A percentile compares a stretch with the other conserved stretches of the same genome.
phyloP scores from a whole-genome alignment of 2,888 invertebrate species.

The Smittia sp. region DNA sequence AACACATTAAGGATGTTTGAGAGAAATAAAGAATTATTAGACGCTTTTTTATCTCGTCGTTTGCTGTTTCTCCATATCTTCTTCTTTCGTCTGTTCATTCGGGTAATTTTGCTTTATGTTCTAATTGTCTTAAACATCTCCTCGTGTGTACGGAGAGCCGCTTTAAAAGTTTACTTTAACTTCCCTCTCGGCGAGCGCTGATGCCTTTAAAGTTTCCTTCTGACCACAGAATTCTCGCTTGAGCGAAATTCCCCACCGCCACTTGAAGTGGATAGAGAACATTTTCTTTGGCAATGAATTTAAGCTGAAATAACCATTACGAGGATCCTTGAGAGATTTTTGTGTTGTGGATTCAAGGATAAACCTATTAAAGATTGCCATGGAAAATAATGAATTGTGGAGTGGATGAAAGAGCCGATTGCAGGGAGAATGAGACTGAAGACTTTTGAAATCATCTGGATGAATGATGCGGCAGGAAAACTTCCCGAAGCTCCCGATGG shows the following conservation, averaged over 20 bases:
- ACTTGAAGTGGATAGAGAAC: constrained; percentile 18
- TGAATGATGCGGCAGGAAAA: constrained; percentile 5
- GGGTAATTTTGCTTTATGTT: constrained; percentile 25
- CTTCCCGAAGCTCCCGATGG: background rate
- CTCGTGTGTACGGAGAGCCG: background rate
- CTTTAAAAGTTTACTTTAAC: constrained; percentile 11
- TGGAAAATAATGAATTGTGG: constrained; percentile 21
- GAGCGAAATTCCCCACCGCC: background rate
- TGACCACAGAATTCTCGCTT: constrained; percentile 1
- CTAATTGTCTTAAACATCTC: constrained; percentile 24
- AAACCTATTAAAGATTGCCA: constrained; percentile 3
- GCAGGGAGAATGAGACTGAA: background rate
- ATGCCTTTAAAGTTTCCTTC: background rate
- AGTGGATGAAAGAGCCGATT: constrained; percentile 10
- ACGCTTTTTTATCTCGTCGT: constrained; percentile 30
- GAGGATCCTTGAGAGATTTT: constrained; percentile 18
- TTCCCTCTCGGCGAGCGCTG: background rate
- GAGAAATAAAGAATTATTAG: constrained; percentile 42
- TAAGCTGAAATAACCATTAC: constrained; percentile 12
- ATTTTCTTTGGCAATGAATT: constrained; percentile 23
- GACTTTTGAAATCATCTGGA: constrained; percentile 16
- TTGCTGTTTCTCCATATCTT: constrained; percentile 13
- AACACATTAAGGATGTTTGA: constrained; percentile 41
- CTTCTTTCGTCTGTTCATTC: background rate
- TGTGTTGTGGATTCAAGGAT: background rate